A percentile compares a stretch with the other conserved stretches of the same genome.
phyloP scores from a whole-genome alignment of 2,113 vertebrate species.

The Semicossyphus pulcher region DNA sequence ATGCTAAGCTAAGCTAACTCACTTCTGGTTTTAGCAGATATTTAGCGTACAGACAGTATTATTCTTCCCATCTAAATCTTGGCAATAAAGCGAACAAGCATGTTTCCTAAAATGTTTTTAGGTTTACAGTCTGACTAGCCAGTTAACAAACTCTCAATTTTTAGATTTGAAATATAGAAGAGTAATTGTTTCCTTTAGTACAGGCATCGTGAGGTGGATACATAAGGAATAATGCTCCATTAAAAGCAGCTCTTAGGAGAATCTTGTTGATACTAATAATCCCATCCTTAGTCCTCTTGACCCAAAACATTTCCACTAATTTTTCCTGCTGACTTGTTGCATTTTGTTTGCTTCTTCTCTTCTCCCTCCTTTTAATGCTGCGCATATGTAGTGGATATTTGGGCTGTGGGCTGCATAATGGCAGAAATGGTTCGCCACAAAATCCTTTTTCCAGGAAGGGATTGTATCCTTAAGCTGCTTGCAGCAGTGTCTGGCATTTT shows the following conservation, averaged over 20 bases:
- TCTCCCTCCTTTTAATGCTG: slow-evolving; percentile 91
- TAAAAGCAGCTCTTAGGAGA: background rate
- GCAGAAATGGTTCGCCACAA: slow-evolving; percentile 93
- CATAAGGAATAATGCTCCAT: background rate
- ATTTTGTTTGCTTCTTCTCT: slow-evolving; percentile 78
- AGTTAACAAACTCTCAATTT: background rate
- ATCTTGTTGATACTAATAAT: background rate
- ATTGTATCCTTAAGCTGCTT: slow-evolving; percentile 89
- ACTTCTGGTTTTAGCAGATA: too few relatives aligned
- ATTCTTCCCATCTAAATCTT: too few relatives aligned
- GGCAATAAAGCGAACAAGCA: background rate
- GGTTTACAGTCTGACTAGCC: background rate
- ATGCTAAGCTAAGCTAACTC: too few relatives aligned
- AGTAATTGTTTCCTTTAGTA: background rate
- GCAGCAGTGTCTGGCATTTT: slow-evolving; percentile 69
- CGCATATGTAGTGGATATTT: slow-evolving; percentile 97
- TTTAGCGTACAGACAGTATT: too few relatives aligned
- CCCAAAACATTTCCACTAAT: slow-evolving; percentile 26
- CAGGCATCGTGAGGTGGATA: background rate
- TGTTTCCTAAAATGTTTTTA: background rate
- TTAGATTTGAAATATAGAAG: background rate
- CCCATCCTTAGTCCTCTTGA: slow-evolving; percentile 14
- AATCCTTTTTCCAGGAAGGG: slow-evolving; percentile 90
- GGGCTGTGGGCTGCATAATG: slow-evolving; percentile 99
- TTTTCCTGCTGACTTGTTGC: slow-evolving; percentile 88